These are phyloP conservation scores for Hybos culiciformis DNA, from an alignment of 2,888 invertebrate genomes.

Conservation along the genomic window DNA sequence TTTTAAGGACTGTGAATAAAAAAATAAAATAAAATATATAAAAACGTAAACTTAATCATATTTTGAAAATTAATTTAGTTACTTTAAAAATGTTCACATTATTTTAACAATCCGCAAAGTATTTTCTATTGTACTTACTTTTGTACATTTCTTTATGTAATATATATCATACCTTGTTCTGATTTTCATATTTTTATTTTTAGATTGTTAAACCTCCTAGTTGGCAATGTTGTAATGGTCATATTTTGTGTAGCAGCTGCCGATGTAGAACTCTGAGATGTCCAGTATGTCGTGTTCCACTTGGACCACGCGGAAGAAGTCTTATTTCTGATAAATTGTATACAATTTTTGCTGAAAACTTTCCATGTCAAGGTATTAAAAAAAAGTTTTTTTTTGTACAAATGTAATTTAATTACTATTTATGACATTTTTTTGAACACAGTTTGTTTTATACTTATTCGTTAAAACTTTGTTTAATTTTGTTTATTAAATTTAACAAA, in stretches of 20 bases:
- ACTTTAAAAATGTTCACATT: no score
- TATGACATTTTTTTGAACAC: not conserved
- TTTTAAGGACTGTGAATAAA: no score
- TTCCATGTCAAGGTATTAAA: conserved; percentile 28
- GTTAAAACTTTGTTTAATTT: no score
- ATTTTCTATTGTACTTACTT: no score
- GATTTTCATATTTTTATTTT: not conserved
- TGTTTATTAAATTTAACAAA: no score
- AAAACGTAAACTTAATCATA: no score
- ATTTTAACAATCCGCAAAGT: no score
- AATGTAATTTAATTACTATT: not conserved
- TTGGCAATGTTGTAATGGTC: conserved; percentile 39
- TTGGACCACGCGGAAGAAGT: conserved; percentile 37
- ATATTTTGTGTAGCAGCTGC: conserved; percentile 37
- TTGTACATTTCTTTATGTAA: no score
- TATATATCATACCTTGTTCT: no score
- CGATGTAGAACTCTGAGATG: conserved; percentile 36
- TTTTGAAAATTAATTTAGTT: no score
- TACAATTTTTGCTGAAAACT: conserved; percentile 32
- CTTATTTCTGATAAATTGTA: conserved; percentile 38
- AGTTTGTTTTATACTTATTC: no score
- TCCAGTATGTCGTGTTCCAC: conserved; percentile 36
- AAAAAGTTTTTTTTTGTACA: not conserved
- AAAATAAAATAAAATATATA: no score
- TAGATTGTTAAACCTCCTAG: conserved; percentile 36